Percentiles rank a stretch among this genome's conserved stretches.
Conservation (phyloP, 2,113 vertebrate species). For the Crotalus helleri region DNA sequence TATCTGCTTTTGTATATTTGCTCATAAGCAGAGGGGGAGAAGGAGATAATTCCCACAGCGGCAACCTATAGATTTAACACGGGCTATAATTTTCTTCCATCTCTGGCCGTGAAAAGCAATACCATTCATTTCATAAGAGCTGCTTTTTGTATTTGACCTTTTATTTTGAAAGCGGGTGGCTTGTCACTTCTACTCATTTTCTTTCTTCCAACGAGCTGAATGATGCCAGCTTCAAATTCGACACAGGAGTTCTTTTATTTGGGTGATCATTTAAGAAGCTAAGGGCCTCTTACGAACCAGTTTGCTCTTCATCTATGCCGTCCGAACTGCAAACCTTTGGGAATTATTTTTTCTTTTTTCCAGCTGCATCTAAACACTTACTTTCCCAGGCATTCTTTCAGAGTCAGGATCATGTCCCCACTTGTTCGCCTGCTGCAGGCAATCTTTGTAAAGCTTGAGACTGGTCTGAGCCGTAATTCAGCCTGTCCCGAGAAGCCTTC, state of each 20-base stretch:
- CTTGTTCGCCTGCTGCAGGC: neutral
- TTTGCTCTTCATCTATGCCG: neutral
- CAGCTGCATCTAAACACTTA: constrained; percentile 14
- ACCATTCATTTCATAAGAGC: constrained; percentile 68
- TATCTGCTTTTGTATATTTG: constrained; percentile 60
- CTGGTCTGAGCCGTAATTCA: neutral
- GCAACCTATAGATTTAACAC: constrained; percentile 59
- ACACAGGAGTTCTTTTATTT: constrained; percentile 38
- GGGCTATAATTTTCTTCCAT: constrained; percentile 68
- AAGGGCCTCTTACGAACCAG: constrained; percentile 54
- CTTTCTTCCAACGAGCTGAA: constrained; percentile 57
- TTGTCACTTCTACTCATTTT: constrained; percentile 50
- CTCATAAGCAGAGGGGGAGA: constrained; percentile 54
- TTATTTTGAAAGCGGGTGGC: constrained; percentile 66
- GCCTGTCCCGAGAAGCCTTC: neutral
- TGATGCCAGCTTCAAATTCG: constrained; percentile 27
- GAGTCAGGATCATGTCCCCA: neutral
- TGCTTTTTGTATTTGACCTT: constrained; percentile 65
- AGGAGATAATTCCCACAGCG: constrained; percentile 64
- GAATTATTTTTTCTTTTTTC: constrained; percentile 14
- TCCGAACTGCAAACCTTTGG: constrained; percentile 21
- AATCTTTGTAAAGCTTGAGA: neutral
- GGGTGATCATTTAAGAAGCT: constrained; percentile 39
- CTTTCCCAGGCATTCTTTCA: neutral
- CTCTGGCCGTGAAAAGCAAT: constrained; percentile 67